Evolutionary conservation across 1,140 invertebrate species (phyloP).

Genomic region (Polypedilum vanderplanki): DNA sequence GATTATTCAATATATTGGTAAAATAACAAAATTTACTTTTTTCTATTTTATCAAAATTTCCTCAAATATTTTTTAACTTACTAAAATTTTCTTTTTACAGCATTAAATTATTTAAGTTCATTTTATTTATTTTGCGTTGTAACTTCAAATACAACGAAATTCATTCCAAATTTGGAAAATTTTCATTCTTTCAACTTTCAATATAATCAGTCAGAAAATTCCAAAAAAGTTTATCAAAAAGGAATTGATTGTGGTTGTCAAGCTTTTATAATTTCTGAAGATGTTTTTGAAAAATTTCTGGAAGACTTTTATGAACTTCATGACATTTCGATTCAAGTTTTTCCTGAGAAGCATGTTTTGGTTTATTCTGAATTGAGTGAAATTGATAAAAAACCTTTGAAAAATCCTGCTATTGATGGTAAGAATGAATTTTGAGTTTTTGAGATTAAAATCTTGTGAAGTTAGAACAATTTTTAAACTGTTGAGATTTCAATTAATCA

Average conservation of each 20-base stretch:
- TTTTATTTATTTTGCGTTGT: neutral
- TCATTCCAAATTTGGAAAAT: neutral
- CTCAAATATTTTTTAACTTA: neutral
- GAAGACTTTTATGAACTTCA: neutral
- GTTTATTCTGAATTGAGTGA: neutral
- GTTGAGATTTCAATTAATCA: no score
- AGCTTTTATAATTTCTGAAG: neutral
- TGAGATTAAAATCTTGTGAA: neutral
- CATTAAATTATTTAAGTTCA: neutral
- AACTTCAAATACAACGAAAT: neutral
- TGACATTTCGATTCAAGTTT: neutral
- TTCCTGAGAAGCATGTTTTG: constrained; percentile 16
- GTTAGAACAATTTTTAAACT: no score
- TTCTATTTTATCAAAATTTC: no score
- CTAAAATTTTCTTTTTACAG: neutral
- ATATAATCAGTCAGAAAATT: neutral
- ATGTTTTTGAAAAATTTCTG: neutral
- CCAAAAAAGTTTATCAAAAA: neutral
- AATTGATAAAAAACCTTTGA: neutral
- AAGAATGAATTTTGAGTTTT: neutral
- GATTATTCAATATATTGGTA: neutral
- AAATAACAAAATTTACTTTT: neutral
- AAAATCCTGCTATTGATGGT: neutral
- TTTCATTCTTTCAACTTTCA: neutral
- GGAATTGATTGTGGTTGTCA: constrained; percentile 20